Percentiles rank a stretch among this genome's conserved stretches.
These are phyloP conservation scores for Taxidea taxus DNA, from an alignment of 2,113 vertebrate genomes.

Conservation along the genomic window DNA sequence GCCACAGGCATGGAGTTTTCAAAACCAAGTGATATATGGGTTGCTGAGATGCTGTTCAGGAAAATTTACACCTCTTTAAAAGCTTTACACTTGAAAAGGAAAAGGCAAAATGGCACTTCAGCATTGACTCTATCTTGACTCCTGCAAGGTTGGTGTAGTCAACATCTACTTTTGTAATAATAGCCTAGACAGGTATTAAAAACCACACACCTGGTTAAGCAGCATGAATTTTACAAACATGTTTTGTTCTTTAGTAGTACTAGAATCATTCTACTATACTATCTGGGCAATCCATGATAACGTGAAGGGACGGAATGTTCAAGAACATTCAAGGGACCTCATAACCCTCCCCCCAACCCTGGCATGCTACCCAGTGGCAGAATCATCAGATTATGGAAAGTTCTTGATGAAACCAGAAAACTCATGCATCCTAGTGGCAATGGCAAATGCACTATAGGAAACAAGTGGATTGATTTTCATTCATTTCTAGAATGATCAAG, in stretches of 20 bases:
- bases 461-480: neutral
- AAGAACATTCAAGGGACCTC: neutral
- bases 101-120: neutral
- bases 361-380: neutral
- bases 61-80: conserved; percentile 49
- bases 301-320: neutral
- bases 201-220: neutral
- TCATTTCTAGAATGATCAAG: neutral
- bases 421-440: neutral
- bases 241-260: neutral
- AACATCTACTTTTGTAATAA: neutral
- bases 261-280: neutral
- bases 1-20: neutral
- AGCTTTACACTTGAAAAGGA: neutral
- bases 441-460: neutral
- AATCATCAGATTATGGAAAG: neutral
- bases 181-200: neutral
- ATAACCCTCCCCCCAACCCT: neutral
- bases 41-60: neutral
- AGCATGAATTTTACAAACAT: neutral
- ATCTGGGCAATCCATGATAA: neutral
- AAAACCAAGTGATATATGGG: neutral
- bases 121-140: neutral
- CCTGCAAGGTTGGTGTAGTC: neutral
- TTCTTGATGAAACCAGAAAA: neutral